Evolutionary conservation across 2,113 vertebrate genomes (phyloP), one percentile per base, ranked within the genome.

Genomic region (Ailuropoda melanoleuca): DNA sequence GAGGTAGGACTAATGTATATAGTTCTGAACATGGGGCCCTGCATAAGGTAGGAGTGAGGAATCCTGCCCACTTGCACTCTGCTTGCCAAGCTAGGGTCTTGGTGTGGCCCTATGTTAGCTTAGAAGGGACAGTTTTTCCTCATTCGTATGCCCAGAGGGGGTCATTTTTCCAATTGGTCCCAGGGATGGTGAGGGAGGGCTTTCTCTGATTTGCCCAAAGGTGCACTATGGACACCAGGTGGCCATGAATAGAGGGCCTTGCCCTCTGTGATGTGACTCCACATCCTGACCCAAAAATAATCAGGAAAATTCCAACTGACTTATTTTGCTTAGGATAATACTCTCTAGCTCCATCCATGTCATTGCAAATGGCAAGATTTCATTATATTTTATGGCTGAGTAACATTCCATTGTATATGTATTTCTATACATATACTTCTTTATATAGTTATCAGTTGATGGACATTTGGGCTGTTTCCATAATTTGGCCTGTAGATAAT

Each of bases 171-270:
- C 83, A 66, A 31, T 9, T 74, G 19, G 43, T 29, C 48, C 43
- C 58, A 56, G 80, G 43, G 23, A n/a, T 58, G 6, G 2, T 21
- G 9, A 4, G 1, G 2, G 1, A 9, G 4, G 14, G 3, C 18
- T 60, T 90, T 84, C 29, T 75, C 46, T 60, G 60, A 88, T 90
- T 84, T 55, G 23, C 37, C 83, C 68, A 95, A 87, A 87, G 31
- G 17, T 64, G 14, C 4, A 48, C 4, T 37, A 56, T 24, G 15
- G 3, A 15, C 17, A 72, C 3, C 24, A 29, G 14, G 43, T 81
- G n/a, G 8, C n/a, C 66, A 37, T 14, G 26, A 13, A 26, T 14
- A 87, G 60, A 43, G 55, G 1, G 4, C 31, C 39, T 80, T 55
- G 39, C 34, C 24, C 12, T 74, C 55, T 48, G 11, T 43, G 26